These are phyloP conservation scores for Australoheros facetus DNA, from an alignment of 2,797 vertebrate genomes.

Conservation along the genomic window DNA sequence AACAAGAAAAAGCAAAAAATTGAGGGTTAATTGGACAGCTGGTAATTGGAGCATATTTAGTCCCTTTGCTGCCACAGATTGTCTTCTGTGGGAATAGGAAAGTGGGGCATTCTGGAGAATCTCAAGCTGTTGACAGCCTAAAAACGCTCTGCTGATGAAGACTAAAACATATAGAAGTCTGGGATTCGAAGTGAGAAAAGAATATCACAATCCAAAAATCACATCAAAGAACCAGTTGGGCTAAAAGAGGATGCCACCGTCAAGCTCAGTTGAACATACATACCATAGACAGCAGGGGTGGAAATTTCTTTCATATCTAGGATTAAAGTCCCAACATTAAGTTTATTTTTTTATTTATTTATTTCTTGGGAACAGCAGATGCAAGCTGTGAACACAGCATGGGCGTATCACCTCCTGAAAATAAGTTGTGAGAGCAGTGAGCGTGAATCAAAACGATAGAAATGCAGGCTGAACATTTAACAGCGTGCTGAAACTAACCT, in stretches of 20 bases:
- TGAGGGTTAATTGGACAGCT: slow-evolving; percentile 53
- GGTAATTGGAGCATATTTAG: slow-evolving; percentile 42
- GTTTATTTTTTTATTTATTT: background rate
- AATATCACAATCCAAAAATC: slow-evolving; percentile 24
- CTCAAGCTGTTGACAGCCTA: slow-evolving; percentile 20
- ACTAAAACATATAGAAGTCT: slow-evolving; percentile 12
- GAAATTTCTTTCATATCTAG: background rate
- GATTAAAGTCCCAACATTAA: background rate
- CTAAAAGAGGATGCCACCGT: background rate
- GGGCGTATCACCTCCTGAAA: background rate
- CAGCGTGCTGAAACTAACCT: no score
- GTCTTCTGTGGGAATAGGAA: slow-evolving; percentile 37
- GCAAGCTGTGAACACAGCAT: background rate
- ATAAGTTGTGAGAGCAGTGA: background rate
- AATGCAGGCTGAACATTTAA: background rate
- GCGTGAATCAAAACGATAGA: background rate
- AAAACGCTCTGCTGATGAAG: slow-evolving; percentile 37
- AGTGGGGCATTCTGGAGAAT: slow-evolving; percentile 34
- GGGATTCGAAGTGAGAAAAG: slow-evolving; percentile 9
- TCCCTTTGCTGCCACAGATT: slow-evolving; percentile 30
- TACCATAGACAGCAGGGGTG: background rate
- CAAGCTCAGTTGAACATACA: background rate
- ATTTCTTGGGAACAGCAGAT: background rate
- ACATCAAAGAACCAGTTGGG: slow-evolving; percentile 1
- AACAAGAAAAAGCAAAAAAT: slow-evolving; percentile 18